Conservation (phyloP, 1,140 invertebrate species). For the Drosophila nebulosa region DNA sequence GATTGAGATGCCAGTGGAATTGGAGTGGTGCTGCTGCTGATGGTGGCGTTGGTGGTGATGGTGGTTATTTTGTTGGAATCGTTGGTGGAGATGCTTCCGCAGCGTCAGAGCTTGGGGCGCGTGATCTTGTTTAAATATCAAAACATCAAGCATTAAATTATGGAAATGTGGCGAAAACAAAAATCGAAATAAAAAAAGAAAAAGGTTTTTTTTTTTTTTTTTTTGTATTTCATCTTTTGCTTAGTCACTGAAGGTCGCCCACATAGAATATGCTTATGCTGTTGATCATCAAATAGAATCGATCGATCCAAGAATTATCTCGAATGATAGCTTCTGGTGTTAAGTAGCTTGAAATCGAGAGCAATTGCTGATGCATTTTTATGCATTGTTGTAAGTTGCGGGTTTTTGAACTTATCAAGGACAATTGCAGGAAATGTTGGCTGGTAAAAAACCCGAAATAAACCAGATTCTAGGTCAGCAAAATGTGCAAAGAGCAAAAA, state of each 20-base stretch:
- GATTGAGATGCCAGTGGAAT: not conserved
- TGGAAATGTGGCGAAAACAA: constrained; percentile 55
- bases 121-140: constrained; percentile 53
- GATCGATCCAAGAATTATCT: constrained; percentile 44
- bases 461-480: constrained; percentile 55
- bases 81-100: constrained; percentile 21
- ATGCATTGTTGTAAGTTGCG: not conserved
- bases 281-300: constrained; percentile 55
- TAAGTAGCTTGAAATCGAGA: constrained; percentile 33
- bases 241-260: constrained; percentile 57
- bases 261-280: constrained; percentile 9
- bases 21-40: not conserved
- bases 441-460: constrained; percentile 56
- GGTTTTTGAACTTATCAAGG: constrained; percentile 62
- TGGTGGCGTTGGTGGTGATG: not conserved
- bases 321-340: constrained; percentile 15
- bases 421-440: constrained; percentile 63
- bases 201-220: no score
- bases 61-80: no score
- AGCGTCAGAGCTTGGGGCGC: constrained; percentile 38
- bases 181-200: constrained; percentile 38
- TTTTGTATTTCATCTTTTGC: constrained; percentile 20
- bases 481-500: constrained; percentile 40
- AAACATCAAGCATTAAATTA: constrained; percentile 51
- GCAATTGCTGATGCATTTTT: constrained; percentile 25